Base-by-base conservation (phyloP, 23 tunicate species). In the Corella eumyota region DNA sequence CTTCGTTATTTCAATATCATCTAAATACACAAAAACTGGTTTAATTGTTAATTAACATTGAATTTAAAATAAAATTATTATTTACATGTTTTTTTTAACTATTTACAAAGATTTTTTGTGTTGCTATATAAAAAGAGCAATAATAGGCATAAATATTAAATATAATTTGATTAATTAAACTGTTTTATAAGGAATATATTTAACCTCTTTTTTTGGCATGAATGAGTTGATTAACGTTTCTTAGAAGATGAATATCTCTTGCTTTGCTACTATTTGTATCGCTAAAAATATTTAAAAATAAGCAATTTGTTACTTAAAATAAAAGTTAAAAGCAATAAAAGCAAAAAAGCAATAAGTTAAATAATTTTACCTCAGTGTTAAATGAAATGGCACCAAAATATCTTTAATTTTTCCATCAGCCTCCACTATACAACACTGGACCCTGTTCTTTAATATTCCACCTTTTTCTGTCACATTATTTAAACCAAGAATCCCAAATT, bases 211-310 rank as follows among this genome's bases (percentile, higher is more conserved):
- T 60, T 20, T 40, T 26, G 20, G 38, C 17, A 38, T 67, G 96
- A 15, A 88, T 71, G 30, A 79, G 37, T 46, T 37, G 62, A 54
- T 29, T 68, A 32, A 88, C 52, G 40, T 83, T 78, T 62, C 73
- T 78, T 3, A 88, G 70, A n/a, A 78, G 68, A 73, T 79, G 96
- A 60, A 88, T 65, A 47, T 88, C 90, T 25, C 83, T 53, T 21
- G 96, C 96, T 68, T 73, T 72, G 55, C 73, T 78, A 68, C 96
- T 78, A 2, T 68, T 72, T 26, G 96, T 34, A 62, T 88, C 96
- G 68, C 96, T 84, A 45, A 40, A 48, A 34, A 68, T 22, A 58
- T 7, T 20, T 37, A 5, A 44, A 20, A 20, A 15, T 44, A 37
- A 9, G 5, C 21, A 53, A n/a, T 7, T 13, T 53, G 59, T 11